A percentile compares a stretch with the other conserved stretches of the same genome.
These are phyloP conservation scores for Sciurus carolinensis DNA, from an alignment of 2,797 vertebrate genomes.

Conservation along the genomic window DNA sequence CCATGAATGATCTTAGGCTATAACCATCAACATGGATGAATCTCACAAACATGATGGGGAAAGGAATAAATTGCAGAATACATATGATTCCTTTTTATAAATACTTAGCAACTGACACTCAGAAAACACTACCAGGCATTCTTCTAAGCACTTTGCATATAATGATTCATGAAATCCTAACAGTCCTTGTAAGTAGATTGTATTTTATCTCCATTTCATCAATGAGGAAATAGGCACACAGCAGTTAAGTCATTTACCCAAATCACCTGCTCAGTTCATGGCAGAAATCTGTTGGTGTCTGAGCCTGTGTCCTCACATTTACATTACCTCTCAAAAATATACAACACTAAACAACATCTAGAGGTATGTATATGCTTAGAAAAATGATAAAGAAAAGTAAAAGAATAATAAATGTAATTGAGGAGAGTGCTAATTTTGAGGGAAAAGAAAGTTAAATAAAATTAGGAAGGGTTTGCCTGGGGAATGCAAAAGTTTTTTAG, in stretches of 20 bases:
- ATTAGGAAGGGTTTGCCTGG: not conserved
- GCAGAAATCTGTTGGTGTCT: not conserved
- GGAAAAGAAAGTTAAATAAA: not conserved
- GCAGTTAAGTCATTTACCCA: not conserved
- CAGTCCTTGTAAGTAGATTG: not conserved
- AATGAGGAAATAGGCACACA: not conserved
- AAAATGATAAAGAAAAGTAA: constrained; percentile 9
- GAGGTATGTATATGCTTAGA: not conserved
- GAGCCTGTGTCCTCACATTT: not conserved
- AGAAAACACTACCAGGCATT: not conserved
- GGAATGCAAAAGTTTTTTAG: not conserved
- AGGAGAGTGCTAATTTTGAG: not conserved
- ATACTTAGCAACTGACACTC: not conserved
- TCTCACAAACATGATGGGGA: not conserved
- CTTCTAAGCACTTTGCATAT: not conserved
- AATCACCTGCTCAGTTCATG: not conserved
- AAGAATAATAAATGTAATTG: not conserved
- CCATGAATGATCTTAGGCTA: not conserved
- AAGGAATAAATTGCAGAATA: not conserved
- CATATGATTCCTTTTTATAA: constrained; percentile 1
- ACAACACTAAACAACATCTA: constrained; percentile 3
- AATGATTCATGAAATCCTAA: constrained; percentile 9
- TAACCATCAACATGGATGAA: constrained; percentile 5
- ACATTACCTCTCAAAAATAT: constrained; percentile 11
- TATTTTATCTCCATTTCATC: not conserved